These are phyloP conservation scores for Lonchura striata DNA, from an alignment of 2,113 vertebrate species.

Conservation along the genomic window DNA sequence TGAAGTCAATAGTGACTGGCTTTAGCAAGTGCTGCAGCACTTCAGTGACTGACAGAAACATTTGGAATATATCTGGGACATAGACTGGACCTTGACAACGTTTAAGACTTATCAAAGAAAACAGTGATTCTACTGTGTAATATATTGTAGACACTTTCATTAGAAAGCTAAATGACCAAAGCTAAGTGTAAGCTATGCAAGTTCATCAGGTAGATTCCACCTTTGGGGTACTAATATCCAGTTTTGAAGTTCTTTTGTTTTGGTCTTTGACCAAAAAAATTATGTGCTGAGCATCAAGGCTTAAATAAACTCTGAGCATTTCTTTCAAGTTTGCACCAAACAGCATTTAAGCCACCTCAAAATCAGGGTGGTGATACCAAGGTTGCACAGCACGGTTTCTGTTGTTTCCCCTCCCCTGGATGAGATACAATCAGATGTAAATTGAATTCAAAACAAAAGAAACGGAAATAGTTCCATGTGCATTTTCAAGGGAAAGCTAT, in stretches of 20 bases:
- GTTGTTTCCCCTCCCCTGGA: neutral
- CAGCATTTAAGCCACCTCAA: neutral
- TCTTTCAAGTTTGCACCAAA: neutral
- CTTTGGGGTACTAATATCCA: neutral
- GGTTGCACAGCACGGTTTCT: neutral
- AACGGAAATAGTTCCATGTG: neutral
- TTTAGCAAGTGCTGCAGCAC: neutral
- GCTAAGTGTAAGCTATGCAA: neutral
- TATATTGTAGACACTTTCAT: neutral
- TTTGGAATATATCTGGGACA: neutral
- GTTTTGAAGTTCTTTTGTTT: neutral
- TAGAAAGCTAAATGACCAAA: neutral
- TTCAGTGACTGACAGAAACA: neutral
- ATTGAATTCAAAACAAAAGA: neutral
- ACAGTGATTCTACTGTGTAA: neutral
- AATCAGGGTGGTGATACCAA: neutral
- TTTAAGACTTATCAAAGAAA: neutral
- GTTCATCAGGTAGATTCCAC: neutral
- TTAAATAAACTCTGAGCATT: neutral
- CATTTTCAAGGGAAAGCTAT: neutral
- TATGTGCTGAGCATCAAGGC: neutral
- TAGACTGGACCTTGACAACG: neutral
- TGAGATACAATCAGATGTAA: neutral
- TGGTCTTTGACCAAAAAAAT: neutral
- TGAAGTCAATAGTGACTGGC: neutral